phyloP scores from a whole-genome alignment of 2,113 vertebrate genomes.

The Brachyhypopomus gauderio region DNA sequence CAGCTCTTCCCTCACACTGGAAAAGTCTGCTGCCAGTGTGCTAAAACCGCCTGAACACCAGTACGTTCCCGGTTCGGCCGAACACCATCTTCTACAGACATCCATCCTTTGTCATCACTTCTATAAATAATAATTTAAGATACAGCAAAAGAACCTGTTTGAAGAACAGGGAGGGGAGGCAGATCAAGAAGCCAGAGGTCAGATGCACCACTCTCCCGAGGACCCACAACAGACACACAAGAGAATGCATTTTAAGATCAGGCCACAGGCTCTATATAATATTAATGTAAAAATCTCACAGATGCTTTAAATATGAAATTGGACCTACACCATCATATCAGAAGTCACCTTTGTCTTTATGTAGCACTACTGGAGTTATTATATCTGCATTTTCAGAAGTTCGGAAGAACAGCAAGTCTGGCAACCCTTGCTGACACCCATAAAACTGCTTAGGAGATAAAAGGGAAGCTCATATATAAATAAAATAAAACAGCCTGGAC shows the following conservation, averaged over 20 bases:
- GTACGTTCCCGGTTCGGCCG: not conserved
- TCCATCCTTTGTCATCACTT: not conserved
- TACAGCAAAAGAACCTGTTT: not conserved
- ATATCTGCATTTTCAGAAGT: not conserved
- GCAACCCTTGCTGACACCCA: not conserved
- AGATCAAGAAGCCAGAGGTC: not conserved
- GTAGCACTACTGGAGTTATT: not conserved
- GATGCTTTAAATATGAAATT: not conserved
- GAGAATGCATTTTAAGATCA: not conserved
- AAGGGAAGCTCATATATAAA: not conserved
- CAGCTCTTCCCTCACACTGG: not conserved
- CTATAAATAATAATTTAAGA: conserved; percentile 33
- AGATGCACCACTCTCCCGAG: not conserved
- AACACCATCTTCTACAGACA: not conserved
- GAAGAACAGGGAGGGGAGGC: not conserved
- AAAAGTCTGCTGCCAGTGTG: not conserved
- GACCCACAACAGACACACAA: not conserved
- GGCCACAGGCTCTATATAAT: not conserved
- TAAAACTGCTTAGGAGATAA: not conserved
- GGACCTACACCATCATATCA: not conserved
- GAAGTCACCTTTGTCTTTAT: not conserved
- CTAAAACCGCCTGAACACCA: no score
- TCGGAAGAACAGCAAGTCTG: conserved; percentile 11
- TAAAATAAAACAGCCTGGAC: not conserved
- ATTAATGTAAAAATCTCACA: not conserved